A percentile compares a stretch with the other conserved stretches of the same genome.
These are phyloP conservation scores for Erannis defoliaria DNA, from an alignment of 2,888 invertebrate genomes.

Conservation along the genomic window DNA sequence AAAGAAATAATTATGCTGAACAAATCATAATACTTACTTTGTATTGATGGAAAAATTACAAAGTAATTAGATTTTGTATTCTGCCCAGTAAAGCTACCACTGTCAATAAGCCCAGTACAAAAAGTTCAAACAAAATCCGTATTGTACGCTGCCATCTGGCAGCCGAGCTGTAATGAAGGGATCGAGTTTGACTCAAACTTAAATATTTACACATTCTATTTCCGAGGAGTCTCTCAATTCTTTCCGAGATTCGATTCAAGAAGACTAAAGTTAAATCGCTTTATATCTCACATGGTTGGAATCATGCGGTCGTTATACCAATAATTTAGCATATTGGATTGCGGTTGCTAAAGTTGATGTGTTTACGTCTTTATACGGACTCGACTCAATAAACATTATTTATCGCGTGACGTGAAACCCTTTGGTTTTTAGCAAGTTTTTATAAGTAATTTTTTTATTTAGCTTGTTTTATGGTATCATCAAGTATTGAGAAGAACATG, in stretches of 20 bases:
- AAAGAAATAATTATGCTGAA: too few relatives aligned
- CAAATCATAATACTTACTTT: too few relatives aligned
- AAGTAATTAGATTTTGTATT: too few relatives aligned
- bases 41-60: too few relatives aligned
- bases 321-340: constrained; percentile 2
- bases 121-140: background rate
- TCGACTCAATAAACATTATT: background rate
- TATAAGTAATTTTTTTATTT: constrained; percentile 39
- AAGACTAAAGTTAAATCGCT: background rate
- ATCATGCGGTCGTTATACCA: background rate
- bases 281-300: background rate
- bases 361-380: background rate
- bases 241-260: constrained; percentile 26
- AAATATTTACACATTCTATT: constrained; percentile 50
- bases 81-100: too few relatives aligned
- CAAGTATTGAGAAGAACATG: too few relatives aligned
- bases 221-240: constrained; percentile 33
- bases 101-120: background rate
- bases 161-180: constrained; percentile 49
- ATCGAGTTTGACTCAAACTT: constrained; percentile 53
- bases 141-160: constrained; percentile 8
- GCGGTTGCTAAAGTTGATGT: constrained; percentile 4
- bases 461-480: too few relatives aligned
- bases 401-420: background rate
- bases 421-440: background rate